A percentile compares a stretch with the other conserved stretches of the same genome.
Conservation (phyloP, 1,140 invertebrate genomes). For the Solenopsis fugax region DNA sequence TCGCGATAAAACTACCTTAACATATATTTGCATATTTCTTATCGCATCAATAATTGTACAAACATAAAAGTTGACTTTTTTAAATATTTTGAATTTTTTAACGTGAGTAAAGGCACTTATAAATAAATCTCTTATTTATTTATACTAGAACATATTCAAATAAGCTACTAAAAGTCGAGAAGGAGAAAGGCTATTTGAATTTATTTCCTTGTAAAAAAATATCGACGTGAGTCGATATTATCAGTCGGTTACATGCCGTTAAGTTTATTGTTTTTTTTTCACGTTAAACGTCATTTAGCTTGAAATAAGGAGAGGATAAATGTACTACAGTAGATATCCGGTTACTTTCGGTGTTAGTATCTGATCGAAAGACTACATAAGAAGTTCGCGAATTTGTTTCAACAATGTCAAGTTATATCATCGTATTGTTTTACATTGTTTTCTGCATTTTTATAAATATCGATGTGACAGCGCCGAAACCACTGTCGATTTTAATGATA, state of each 20-base stretch:
- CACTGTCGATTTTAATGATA: background rate
- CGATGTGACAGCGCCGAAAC: background rate
- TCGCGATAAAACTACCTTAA: background rate
- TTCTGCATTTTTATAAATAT: background rate
- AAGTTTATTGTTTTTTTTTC: too few relatives aligned
- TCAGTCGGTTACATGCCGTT: too few relatives aligned
- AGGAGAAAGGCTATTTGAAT: background rate
- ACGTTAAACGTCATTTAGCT: background rate
- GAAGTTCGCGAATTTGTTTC: background rate
- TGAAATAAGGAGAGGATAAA: background rate
- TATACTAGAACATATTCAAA: background rate
- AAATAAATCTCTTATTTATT: background rate
- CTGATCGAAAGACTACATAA: background rate
- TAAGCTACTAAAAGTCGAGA: background rate
- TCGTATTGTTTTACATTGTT: background rate
- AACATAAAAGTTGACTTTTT: background rate
- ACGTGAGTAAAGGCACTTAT: background rate
- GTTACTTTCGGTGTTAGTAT: background rate
- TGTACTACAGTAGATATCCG: background rate
- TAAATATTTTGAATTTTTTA: background rate
- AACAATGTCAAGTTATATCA: background rate
- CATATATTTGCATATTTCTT: background rate
- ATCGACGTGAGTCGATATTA: too few relatives aligned
- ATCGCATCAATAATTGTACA: background rate
- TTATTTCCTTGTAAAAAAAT: too few relatives aligned